Evolutionary conservation across 1,140 invertebrate species (phyloP).

Genomic region (Euura lappo): DNA sequence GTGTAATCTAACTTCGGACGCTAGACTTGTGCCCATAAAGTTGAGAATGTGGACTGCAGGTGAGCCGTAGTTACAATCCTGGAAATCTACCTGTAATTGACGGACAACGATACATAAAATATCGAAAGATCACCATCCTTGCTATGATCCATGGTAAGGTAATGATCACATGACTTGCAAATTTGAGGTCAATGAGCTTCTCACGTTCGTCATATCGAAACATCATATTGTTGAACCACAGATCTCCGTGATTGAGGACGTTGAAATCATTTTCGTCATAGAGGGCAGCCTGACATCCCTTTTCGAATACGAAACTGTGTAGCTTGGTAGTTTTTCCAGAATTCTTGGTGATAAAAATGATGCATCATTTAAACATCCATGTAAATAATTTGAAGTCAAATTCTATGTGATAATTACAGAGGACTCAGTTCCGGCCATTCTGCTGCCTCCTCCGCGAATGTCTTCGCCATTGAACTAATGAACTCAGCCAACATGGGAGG

Average conservation of each 20-base stretch:
- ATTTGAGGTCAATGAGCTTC: slow-evolving; percentile 60
- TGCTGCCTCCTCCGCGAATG: too few species aligned
- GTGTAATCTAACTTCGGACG: slow-evolving; percentile 35
- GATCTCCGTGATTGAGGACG: slow-evolving; percentile 71
- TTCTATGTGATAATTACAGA: neutral
- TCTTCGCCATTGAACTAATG: too few species aligned
- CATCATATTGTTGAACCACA: slow-evolving; percentile 72
- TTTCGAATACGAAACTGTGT: slow-evolving; percentile 36
- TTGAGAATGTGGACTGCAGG: slow-evolving; percentile 62
- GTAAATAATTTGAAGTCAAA: slow-evolving; percentile 11
- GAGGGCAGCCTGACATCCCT: slow-evolving; percentile 36
- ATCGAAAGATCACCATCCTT: neutral
- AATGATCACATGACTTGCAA: slow-evolving; percentile 52
- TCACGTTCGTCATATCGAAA: slow-evolving; percentile 62
- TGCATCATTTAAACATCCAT: neutral
- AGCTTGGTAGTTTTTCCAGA: slow-evolving; percentile 54
- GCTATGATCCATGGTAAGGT: neutral
- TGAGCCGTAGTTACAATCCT: slow-evolving; percentile 55
- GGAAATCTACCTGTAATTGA: slow-evolving; percentile 62
- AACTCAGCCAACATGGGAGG: too few species aligned
- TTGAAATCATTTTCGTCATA: slow-evolving; percentile 57
- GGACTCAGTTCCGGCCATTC: too few species aligned
- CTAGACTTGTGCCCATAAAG: slow-evolving; percentile 58
- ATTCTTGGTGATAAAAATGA: slow-evolving; percentile 43
- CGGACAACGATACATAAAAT: slow-evolving; percentile 22